Evolutionary conservation across 2,113 vertebrate genomes (phyloP).

Genomic region (Alectura lathami): DNA sequence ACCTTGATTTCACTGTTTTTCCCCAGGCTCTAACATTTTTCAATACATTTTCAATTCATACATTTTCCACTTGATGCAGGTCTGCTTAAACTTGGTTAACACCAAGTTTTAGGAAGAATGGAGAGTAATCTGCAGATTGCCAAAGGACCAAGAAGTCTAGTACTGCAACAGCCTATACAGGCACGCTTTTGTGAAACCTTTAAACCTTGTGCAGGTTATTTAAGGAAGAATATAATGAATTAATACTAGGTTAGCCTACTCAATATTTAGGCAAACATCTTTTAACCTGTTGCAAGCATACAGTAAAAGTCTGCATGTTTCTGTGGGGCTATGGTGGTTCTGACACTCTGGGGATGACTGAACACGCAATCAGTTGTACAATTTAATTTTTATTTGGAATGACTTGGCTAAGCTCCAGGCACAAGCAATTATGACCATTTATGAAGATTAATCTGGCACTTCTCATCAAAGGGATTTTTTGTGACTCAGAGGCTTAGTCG

Average conservation of each 20-base stretch:
- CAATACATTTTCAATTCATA: background rate
- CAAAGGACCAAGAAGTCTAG: background rate
- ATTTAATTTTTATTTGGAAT: background rate
- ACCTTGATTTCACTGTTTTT: background rate
- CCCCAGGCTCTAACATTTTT: background rate
- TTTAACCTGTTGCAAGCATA: background rate
- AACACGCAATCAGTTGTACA: background rate
- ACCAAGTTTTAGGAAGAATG: background rate
- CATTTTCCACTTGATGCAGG: background rate
- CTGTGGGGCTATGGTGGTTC: background rate
- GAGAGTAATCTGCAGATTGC: background rate
- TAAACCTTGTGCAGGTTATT: background rate
- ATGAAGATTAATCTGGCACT: slow-evolving; percentile 50
- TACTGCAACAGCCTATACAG: background rate
- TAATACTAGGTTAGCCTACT: background rate
- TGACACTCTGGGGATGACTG: background rate
- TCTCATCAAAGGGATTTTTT: slow-evolving; percentile 9
- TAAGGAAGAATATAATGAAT: background rate
- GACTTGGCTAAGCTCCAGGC: slow-evolving; percentile 32
- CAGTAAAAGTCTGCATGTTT: background rate
- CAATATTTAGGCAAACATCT: background rate
- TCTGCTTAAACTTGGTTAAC: background rate
- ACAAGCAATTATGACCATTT: slow-evolving; percentile 46
- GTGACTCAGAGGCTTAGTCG: slow-evolving; percentile 9
- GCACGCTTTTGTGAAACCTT: background rate